phyloP scores from a whole-genome alignment of 1,140 invertebrate genomes.

The Arctopsyche grandis region DNA sequence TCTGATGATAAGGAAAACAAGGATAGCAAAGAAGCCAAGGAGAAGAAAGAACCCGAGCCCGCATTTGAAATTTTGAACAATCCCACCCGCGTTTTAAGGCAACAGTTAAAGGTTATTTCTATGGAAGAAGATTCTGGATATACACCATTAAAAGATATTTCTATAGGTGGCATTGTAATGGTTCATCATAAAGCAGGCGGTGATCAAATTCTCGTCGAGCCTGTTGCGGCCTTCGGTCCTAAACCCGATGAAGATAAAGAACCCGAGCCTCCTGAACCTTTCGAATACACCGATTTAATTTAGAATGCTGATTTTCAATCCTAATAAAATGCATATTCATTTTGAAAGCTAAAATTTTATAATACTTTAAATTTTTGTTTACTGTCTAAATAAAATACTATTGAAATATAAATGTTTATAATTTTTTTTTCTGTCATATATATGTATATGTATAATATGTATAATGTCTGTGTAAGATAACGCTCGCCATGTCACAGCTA shows the following conservation, averaged over 20 bases:
- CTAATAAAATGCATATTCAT: not conserved
- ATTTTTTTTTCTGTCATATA: too few relatives aligned
- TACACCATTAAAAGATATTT: constrained; percentile 88
- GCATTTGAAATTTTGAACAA: constrained; percentile 93
- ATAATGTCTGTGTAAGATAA: too few relatives aligned
- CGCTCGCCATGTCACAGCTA: too few relatives aligned
- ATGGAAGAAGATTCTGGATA: constrained; percentile 85
- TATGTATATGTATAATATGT: too few relatives aligned
- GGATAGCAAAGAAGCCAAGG: constrained; percentile 68
- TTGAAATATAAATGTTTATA: too few relatives aligned
- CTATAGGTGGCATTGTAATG: constrained; percentile 96
- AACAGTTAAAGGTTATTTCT: constrained; percentile 89
- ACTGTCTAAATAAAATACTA: not conserved
- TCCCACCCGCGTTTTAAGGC: constrained; percentile 92
- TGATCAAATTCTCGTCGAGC: constrained; percentile 92
- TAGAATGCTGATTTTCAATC: not conserved
- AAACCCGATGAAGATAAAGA: constrained; percentile 95
- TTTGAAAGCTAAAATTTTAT: not conserved
- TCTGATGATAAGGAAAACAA: constrained; percentile 68
- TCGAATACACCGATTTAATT: constrained; percentile 85
- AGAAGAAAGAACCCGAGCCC: constrained; percentile 87
- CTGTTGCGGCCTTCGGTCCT: constrained; percentile 92
- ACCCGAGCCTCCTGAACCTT: constrained; percentile 95
- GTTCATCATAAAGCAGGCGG: constrained; percentile 84
- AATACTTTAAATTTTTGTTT: not conserved